A percentile compares a stretch with the other conserved stretches of the same genome.
phyloP scores from a whole-genome alignment of 1,140 invertebrate genomes.

The Solen grandis region DNA sequence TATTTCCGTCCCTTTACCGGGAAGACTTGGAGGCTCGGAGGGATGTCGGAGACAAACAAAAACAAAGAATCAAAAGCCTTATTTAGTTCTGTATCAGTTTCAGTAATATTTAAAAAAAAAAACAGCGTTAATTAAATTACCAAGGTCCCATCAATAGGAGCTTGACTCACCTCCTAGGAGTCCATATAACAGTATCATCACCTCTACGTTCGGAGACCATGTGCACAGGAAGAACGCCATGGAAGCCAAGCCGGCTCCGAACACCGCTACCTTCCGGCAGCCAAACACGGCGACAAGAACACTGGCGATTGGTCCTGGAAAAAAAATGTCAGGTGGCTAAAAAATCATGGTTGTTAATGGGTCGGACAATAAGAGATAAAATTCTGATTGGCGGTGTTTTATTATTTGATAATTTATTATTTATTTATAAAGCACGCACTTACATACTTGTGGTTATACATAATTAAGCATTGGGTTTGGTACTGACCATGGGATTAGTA shows the following conservation, averaged over 20 bases:
- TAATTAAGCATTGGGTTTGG: too few relatives aligned
- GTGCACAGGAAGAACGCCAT: conserved; percentile 90
- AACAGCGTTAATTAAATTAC: background rate
- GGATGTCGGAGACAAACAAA: too few relatives aligned
- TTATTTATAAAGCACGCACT: too few relatives aligned
- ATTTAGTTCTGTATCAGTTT: background rate
- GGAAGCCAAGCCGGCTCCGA: conserved; percentile 89
- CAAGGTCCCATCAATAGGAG: background rate
- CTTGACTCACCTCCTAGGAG: conserved; percentile 63
- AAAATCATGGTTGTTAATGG: too few relatives aligned
- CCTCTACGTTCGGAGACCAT: conserved; percentile 88
- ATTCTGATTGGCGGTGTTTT: too few relatives aligned
- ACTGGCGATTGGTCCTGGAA: conserved; percentile 93
- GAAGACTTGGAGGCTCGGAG: too few relatives aligned
- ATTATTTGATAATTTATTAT: too few relatives aligned
- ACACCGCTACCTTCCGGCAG: conserved; percentile 92
- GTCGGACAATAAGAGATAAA: too few relatives aligned
- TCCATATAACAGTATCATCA: conserved; percentile 66
- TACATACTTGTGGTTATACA: too few relatives aligned
- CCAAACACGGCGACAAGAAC: conserved; percentile 92
- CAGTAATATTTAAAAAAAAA: background rate
- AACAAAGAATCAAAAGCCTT: background rate
- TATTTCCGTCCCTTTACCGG: too few relatives aligned
- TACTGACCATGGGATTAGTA: too few relatives aligned
- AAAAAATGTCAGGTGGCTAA: too few relatives aligned